Conservation (phyloP, 2,888 invertebrate genomes). For the Octonoba sinensis region DNA sequence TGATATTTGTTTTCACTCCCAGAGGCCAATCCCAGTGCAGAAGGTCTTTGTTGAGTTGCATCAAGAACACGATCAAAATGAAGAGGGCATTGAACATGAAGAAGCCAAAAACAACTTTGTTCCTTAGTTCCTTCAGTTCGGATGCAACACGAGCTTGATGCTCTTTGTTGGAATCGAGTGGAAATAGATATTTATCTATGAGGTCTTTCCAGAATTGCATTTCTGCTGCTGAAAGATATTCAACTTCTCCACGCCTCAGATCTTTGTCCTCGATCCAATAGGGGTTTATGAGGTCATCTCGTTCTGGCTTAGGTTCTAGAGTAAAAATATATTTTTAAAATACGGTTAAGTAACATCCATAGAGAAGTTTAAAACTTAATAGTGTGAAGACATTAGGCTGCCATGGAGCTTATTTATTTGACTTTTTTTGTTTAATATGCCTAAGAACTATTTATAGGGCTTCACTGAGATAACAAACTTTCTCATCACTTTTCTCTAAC, state of each 20-base stretch:
- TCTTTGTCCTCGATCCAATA: slow-evolving; percentile 95
- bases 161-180: slow-evolving; percentile 91
- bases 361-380: no score
- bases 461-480: no score
- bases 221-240: slow-evolving; percentile 88
- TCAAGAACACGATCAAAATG: slow-evolving; percentile 97
- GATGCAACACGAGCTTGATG: slow-evolving; percentile 91
- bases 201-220: slow-evolving; percentile 94
- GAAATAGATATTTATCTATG: slow-evolving; percentile 93
- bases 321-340: neutral
- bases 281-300: slow-evolving; percentile 88
- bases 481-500: no score
- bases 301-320: slow-evolving; percentile 67
- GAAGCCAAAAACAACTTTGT: slow-evolving; percentile 95
- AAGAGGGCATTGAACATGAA: slow-evolving; percentile 99
- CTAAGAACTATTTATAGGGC: no score
- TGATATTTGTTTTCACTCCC: slow-evolving; percentile 93
- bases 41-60: slow-evolving; percentile 97
- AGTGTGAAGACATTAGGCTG: no score
- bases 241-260: slow-evolving; percentile 90
- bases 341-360: neutral
- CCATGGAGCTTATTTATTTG: no score
- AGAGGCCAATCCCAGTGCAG: slow-evolving; percentile 97
- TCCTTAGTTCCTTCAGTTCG: slow-evolving; percentile 94
- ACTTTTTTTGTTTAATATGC: no score